Evolutionary conservation across 2,888 invertebrate species (phyloP), one percentile per base, ranked within the genome.

Genomic region (Tetramorium bicarinatum): DNA sequence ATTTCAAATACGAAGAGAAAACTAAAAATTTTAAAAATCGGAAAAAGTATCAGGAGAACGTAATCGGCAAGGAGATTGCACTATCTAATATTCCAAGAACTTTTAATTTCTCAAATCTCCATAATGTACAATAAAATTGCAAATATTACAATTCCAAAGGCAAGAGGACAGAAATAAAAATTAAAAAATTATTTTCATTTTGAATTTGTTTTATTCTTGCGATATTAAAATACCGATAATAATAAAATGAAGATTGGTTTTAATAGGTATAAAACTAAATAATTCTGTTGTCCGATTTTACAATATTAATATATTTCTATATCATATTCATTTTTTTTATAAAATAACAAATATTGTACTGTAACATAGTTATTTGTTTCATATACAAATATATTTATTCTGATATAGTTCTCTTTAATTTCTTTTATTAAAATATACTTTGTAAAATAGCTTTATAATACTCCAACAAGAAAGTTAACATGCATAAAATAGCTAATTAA

Each of bases 321-420:
- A 41, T 15, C 47, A 67, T 67, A 21, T 66, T 67, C 18, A 67
- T 29, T 29, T 67, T 18, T 29, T 49, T 8, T 49, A 67, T 29
- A 67, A 67, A 67, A 61, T 61, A 67, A 29, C 25, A 21, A 47
- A 21, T 21, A 18, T 67, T 21, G 13, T 49, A 18, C 29, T 29
- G 49, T 9, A 9, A 49, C 6, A 18, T 49, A 29, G 11, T 6
- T 67, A 7, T 25, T 67, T 15, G 13, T 29, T 67, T 9, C 15
- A 3, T 29, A 29, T 67, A 67, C 8, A 67, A 67, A 34, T 29
- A 38, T 62, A 47, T 25, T 67, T 1, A 1, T 44, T 29, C 21
- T 67, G 18, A 47, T 47, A 47, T 47, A 67, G 11, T 62, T 47
- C 9, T 67, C 18, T 49, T 49, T 18, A 11, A 38, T n/a, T 38